These are phyloP conservation scores for Anolis apletophallus DNA, from an alignment of 2,797 vertebrate species.

Conservation along the genomic window DNA sequence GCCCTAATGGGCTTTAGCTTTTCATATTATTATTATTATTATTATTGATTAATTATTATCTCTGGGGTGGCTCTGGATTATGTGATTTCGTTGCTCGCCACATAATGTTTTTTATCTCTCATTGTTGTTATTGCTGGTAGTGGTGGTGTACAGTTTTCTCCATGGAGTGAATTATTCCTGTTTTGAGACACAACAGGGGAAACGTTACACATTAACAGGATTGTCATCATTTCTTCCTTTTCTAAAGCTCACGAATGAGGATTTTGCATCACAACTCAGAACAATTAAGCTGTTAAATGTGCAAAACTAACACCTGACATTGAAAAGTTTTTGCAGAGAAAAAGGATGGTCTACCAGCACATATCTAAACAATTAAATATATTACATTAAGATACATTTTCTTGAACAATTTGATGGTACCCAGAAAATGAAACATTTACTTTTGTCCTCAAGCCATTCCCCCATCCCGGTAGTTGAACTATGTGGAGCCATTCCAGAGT, in stretches of 20 bases:
- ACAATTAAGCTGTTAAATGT: background rate
- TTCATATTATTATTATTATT: constrained; percentile 17
- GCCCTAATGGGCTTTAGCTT: constrained; percentile 38
- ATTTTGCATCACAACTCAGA: constrained; percentile 11
- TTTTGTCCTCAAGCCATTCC: background rate
- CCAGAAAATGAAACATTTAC: background rate
- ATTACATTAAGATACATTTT: constrained; percentile 9
- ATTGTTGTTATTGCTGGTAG: constrained; percentile 5
- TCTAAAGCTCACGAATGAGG: constrained; percentile 14
- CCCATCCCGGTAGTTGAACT: background rate
- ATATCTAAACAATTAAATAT: constrained; percentile 20
- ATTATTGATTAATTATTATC: constrained; percentile 26
- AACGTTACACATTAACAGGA: background rate
- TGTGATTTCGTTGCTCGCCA: constrained; percentile 20
- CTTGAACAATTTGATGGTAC: constrained; percentile 23
- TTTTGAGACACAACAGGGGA: constrained; percentile 17
- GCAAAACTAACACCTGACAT: background rate
- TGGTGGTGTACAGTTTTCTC: constrained; percentile 29
- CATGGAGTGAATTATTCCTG: constrained; percentile 1
- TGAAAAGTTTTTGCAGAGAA: background rate
- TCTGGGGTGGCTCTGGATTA: constrained; percentile 26
- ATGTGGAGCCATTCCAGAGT: constrained; percentile 7
- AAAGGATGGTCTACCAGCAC: constrained; percentile 14
- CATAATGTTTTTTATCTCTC: constrained; percentile 27
- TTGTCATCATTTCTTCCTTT: constrained; percentile 17